Base-by-base conservation (phyloP, 2,888 invertebrate species). In the Microchrysa polita region DNA sequence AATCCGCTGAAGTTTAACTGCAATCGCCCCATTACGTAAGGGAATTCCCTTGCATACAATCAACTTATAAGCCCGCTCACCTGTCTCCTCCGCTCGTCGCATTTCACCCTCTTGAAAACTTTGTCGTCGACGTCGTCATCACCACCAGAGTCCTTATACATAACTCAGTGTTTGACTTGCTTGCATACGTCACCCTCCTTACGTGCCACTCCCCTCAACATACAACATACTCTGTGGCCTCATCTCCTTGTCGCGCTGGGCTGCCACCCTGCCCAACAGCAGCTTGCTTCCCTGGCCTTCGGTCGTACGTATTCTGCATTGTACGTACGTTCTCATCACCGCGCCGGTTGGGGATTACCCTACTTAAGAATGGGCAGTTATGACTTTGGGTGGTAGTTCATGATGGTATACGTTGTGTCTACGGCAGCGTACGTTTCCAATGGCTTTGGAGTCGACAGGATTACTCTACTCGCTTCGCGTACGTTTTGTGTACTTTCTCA, bases 21-120 rank as follows among this genome's bases (percentile, higher is more conserved):
- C 7, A 7, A 7, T 7, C 27, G 23, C 23, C 23, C 67, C 44
- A 67, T 75, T 75, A 75, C 75, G 75, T 75, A 75, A 75, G 75
- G 75, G 75, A 75, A 75, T 75, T 75, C 75, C 75, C 73, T 18
- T 67, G 52, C 48, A 72, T 42, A 72, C 67, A 44, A 40, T 20
- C 42, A 44, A 23, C 52, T 55, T 23, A 57, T 18, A 23, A 22
- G 14, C 27, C 40, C 42, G 5, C 40, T 34, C 2, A 34, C 27
- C 27, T 34, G 27, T 34, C 27, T 34, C 27, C 27, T 34, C 27
- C 27, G 27, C 27, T 34, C 27, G 27, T 7, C 27, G 7, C 7
- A 59, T 14, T 61, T 10, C 40, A 16, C 10, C 59, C 20, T 42
- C n/a, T 18, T n/a, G 42, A 18, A 23, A 12, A 12, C 57, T 22